Conservation (phyloP, 2,797 vertebrate species). For the Acropternis orthonyx region DNA sequence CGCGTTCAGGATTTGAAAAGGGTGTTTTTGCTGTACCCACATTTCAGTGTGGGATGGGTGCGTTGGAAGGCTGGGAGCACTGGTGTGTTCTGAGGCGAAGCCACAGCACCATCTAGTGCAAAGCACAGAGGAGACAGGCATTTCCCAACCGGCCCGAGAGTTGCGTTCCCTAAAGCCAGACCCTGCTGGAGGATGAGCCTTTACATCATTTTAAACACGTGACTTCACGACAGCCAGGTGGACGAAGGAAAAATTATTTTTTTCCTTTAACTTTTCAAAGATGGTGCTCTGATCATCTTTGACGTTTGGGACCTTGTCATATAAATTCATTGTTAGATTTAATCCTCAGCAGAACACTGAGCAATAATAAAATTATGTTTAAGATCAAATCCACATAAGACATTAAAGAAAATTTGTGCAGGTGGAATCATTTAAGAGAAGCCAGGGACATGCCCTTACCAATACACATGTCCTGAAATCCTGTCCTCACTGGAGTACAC, state of each 20-base stretch:
- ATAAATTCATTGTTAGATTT: not conserved
- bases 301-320: not conserved
- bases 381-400: not conserved
- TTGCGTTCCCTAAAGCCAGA: rapidly evolving
- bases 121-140: not conserved
- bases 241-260: not conserved
- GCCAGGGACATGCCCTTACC: not conserved
- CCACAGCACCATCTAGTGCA: constrained; percentile 56
- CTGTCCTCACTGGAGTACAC: not conserved
- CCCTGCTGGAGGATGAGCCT: not conserved
- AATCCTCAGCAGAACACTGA: not conserved
- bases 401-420: not conserved
- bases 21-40: rapidly evolving
- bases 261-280: not conserved
- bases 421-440: not conserved
- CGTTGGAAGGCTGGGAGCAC: rapidly evolving
- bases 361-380: not conserved
- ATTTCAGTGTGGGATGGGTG: rapidly evolving
- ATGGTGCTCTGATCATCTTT: not conserved
- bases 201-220: rapidly evolving
- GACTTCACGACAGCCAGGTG: not conserved
- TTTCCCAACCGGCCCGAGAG: too few relatives aligned
- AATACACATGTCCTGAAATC: not conserved
- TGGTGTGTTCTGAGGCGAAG: not conserved
- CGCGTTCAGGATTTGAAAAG: not conserved